Percentiles rank a stretch among this genome's conserved stretches.
Conservation (phyloP, 2,888 invertebrate genomes). For the Zele albiditarsus region DNA sequence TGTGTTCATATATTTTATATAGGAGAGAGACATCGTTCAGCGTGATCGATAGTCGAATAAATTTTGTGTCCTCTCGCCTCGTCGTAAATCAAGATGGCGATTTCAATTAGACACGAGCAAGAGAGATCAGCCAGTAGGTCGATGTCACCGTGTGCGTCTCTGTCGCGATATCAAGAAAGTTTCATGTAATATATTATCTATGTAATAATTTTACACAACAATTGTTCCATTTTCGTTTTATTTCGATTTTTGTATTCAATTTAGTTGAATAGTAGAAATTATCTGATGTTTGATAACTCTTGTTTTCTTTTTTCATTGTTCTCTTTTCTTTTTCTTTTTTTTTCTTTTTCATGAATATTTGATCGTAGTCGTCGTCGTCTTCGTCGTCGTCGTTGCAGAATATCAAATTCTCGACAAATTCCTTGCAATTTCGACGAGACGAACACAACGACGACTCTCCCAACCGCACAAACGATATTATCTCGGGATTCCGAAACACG, state of each 20-base stretch:
- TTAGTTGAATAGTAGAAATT: neutral
- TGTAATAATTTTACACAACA: conserved; percentile 6
- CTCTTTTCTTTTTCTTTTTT: neutral
- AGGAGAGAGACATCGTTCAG: conserved; percentile 23
- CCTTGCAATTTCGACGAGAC: conserved; percentile 29
- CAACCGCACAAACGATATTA: conserved; percentile 49
- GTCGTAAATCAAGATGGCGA: conserved; percentile 52
- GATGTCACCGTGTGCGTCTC: conserved; percentile 44
- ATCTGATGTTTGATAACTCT: neutral
- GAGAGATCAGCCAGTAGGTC: conserved; percentile 39
- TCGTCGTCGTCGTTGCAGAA: neutral
- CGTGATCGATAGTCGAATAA: conserved; percentile 54
- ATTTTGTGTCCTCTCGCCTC: conserved; percentile 44
- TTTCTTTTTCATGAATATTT: neutral
- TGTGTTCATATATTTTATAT: conserved; percentile 3
- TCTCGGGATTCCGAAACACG: conserved; percentile 65
- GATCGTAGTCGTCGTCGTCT: neutral
- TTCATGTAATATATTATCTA: neutral
- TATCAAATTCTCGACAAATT: conserved; percentile 39
- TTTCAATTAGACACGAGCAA: conserved; percentile 49
- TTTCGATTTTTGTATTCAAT: neutral
- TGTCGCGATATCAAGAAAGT: conserved; percentile 32
- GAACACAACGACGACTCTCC: conserved; percentile 27
- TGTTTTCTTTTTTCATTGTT: conserved; percentile 14
- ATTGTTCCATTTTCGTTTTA: neutral